A percentile compares a stretch with the other conserved stretches of the same genome.
Conservation (phyloP, 1,140 invertebrate genomes). For the Drosophila sp. region DNA sequence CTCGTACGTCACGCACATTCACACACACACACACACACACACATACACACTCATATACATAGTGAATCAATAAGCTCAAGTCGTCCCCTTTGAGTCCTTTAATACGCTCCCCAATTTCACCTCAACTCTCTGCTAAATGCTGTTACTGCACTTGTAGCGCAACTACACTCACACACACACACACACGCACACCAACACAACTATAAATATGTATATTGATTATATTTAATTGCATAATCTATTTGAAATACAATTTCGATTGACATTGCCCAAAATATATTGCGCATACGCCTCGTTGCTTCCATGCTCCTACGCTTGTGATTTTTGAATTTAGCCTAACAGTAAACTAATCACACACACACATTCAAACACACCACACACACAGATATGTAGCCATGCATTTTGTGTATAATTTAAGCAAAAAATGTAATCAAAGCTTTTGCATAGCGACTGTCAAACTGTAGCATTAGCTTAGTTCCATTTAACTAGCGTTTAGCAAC, state of each 20-base stretch:
- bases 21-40: constrained; percentile 14
- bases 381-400: constrained; percentile 49
- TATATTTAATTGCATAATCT: constrained; percentile 57
- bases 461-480: constrained; percentile 45
- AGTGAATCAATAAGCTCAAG: constrained; percentile 20
- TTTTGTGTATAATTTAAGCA: constrained; percentile 59
- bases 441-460: constrained; percentile 32
- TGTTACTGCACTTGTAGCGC: constrained; percentile 49
- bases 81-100: constrained; percentile 26
- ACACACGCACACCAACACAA: constrained; percentile 7
- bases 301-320: constrained; percentile 58
- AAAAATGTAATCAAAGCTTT: constrained; percentile 10
- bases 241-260: constrained; percentile 51
- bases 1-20: constrained; percentile 9
- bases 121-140: constrained; percentile 43
- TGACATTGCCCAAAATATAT: constrained; percentile 47
- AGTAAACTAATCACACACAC: background rate
- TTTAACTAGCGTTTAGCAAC: constrained; percentile 33
- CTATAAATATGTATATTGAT: constrained; percentile 35
- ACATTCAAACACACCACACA: constrained; percentile 24
- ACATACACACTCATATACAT: constrained; percentile 5
- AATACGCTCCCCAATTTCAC: constrained; percentile 14
- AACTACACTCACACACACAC: constrained; percentile 19
- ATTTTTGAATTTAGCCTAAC: constrained; percentile 37
- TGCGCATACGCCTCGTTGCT: constrained; percentile 74